These are phyloP conservation scores for Cryptoprocta ferox DNA, from an alignment of 2,797 vertebrate genomes.

Conservation along the genomic window DNA sequence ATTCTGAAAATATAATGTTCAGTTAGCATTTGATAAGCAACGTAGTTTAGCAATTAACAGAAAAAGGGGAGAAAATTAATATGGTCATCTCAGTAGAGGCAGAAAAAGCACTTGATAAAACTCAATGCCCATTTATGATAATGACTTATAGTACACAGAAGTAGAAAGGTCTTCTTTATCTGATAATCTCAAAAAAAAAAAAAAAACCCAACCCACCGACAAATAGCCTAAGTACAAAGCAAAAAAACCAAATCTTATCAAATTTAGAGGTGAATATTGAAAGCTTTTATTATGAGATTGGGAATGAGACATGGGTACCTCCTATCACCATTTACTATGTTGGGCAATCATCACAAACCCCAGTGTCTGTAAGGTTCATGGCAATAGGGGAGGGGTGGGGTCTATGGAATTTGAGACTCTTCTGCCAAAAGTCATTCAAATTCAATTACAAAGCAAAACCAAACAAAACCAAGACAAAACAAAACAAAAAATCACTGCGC, in stretches of 20 bases:
- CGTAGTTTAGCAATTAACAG: neutral
- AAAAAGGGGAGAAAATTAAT: neutral
- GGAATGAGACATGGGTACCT: neutral
- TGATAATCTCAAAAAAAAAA: neutral
- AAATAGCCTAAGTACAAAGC: neutral
- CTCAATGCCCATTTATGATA: neutral
- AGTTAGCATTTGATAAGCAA: neutral
- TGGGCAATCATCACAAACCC: neutral
- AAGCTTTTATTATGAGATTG: neutral
- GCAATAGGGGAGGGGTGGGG: neutral
- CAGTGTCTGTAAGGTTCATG: neutral
- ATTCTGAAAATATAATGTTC: neutral
- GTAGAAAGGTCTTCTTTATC: neutral
- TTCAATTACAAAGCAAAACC: slow-evolving; percentile 43
- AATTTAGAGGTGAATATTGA: neutral
- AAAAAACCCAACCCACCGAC: neutral
- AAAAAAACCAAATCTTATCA: neutral
- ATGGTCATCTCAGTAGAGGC: neutral
- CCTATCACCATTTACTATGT: neutral
- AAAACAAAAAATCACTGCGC: slow-evolving; percentile 53
- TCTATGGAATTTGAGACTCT: slow-evolving; percentile 1
- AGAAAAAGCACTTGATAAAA: neutral
- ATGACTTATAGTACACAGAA: neutral
- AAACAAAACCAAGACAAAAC: slow-evolving; percentile 62
- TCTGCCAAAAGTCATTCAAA: slow-evolving; percentile 58